Evolutionary conservation across 64 coral and sea anemone genomes (phyloP).

Genomic region (Pocillopora verrucosa): DNA sequence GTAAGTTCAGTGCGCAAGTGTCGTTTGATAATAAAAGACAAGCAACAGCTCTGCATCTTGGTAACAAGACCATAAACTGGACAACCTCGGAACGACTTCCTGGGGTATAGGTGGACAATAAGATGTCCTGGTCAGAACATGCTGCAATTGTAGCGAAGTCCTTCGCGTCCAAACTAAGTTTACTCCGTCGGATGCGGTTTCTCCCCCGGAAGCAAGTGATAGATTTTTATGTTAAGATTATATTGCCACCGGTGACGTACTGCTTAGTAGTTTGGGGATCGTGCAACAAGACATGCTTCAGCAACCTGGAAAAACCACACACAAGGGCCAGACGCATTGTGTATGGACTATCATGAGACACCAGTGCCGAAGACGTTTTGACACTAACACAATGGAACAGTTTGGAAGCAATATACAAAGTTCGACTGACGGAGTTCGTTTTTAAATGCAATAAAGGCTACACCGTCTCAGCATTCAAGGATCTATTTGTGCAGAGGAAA

Average conservation of each 20-base stretch:
- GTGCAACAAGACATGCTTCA: slow-evolving; percentile 37
- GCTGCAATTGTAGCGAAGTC: slow-evolving; percentile 1
- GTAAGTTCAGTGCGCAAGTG: no score
- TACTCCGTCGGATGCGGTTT: slow-evolving; percentile 2
- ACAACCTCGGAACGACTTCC: no score
- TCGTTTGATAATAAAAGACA: no score
- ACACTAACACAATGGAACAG: slow-evolving; percentile 1
- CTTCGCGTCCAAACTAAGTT: not conserved
- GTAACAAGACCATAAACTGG: no score
- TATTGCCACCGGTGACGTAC: slow-evolving; percentile 6
- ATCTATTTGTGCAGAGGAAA: not conserved
- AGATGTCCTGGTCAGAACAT: slow-evolving; percentile 17
- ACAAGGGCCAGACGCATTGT: slow-evolving; percentile 27
- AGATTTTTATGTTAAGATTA: not conserved
- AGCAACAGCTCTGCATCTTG: no score
- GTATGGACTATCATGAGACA: slow-evolving; percentile 15
- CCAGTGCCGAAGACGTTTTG: slow-evolving; percentile 2
- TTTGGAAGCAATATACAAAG: not conserved
- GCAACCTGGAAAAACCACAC: slow-evolving; percentile 25
- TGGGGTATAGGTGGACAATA: not conserved
- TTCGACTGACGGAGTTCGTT: not conserved
- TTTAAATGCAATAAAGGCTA: slow-evolving; percentile 17
- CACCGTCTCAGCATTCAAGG: not conserved
- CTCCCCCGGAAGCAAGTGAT: slow-evolving; percentile 1
- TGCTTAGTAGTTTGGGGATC: not conserved